Evolutionary conservation across 1,140 invertebrate species (phyloP).

Genomic region (Zaprionus inermis): DNA sequence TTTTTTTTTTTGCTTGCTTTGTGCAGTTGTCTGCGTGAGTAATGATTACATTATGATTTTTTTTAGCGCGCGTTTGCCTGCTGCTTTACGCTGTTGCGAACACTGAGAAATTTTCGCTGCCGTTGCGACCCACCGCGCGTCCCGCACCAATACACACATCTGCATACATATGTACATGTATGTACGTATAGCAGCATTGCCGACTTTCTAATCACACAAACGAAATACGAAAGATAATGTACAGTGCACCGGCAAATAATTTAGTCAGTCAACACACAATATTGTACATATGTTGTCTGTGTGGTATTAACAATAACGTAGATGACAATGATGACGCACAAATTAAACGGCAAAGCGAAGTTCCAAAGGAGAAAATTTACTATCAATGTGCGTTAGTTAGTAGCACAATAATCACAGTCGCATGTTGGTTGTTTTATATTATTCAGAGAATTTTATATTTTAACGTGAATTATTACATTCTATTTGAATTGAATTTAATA

Average conservation of each 20-base stretch:
- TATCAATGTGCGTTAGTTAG: neutral
- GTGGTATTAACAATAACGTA: conserved; percentile 34
- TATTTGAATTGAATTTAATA: neutral
- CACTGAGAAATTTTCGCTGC: conserved; percentile 54
- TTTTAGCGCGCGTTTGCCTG: conserved; percentile 35
- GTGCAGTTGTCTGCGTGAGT: conserved; percentile 40
- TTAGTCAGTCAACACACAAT: conserved; percentile 50
- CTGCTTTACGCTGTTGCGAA: conserved; percentile 16
- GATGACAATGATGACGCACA: conserved; percentile 70
- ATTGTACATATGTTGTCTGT: conserved; percentile 46
- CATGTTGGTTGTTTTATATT: neutral
- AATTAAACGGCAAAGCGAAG: conserved; percentile 57
- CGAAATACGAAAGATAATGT: conserved; percentile 40
- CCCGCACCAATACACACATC: conserved; percentile 15
- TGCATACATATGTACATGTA: conserved; percentile 4
- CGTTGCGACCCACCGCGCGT: conserved; percentile 17
- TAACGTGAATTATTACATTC: neutral
- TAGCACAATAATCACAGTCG: conserved; percentile 3
- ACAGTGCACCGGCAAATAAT: conserved; percentile 59
- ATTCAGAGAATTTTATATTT: neutral
- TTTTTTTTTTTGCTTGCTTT: conserved; percentile 16
- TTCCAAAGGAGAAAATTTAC: conserved; percentile 25
- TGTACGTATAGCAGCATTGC: conserved; percentile 5
- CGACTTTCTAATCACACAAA: conserved; percentile 79
- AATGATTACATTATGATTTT: conserved; percentile 40